Base-by-base conservation (phyloP, 2,888 invertebrate genomes). In the Drosophila eohydei region DNA sequence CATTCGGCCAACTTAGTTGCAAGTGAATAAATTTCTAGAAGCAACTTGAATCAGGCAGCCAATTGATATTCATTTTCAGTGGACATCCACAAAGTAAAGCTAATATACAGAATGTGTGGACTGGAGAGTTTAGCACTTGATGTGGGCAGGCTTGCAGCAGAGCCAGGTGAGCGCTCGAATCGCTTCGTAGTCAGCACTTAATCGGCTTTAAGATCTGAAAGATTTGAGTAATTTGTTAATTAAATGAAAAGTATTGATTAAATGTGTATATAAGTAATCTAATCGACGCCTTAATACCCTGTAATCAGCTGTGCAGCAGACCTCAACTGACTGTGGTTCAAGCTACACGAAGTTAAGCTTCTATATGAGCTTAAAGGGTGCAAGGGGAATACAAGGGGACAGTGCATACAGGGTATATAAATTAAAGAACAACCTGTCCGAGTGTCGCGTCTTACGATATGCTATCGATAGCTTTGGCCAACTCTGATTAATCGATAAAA, bases 41-140 rank as follows among this genome's bases (percentile, higher is more conserved):
- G 55, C 55, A 26, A 43, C 59, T 50, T 44, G 62, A 55, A 62
- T 56, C 46, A 21, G 59, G 68, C 75, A 63, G 64, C 75, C 74
- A 76, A 76, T 74, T 79, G 80, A 48, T 74, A 74, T 76, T 68
- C 63, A 79, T 61, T 64, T 68, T 34, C 2, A 30, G 56, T 64
- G 63, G 44, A 60, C 68, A 68, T 63, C 60, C 59, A 50, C 34
- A 34, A 38, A 52, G 46, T 52, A 50, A 46, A 36, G 51, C 54
- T 30, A 65, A 14, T 54, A 38, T 30, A 34, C 12, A 28, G 7
- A 28, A 28, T 38, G 40, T 57, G 14, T 40, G 28, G 44, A 16
- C 36, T 41, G n/a, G 16, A 26, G 56, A 51, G n/a, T 28, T 36
- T 26, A 36, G 34, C 26, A 8, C 4, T n/a, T 36, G 34, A n/a